Evolutionary conservation across 92 coral and sea anemone species (phyloP).

Genomic region (Siderastrea radians): DNA sequence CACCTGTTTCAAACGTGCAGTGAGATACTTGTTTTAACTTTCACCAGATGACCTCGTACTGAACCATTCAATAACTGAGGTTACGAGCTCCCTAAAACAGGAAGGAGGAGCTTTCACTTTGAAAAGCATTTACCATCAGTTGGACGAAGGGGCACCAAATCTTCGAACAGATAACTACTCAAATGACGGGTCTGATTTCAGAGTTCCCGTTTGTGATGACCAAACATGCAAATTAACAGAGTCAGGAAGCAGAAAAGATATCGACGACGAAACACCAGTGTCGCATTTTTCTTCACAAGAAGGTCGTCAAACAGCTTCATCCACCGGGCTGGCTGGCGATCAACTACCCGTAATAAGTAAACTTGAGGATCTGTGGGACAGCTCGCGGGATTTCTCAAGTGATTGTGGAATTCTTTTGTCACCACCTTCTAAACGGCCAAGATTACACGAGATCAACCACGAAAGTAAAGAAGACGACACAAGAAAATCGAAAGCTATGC

Average conservation of each 20-base stretch:
- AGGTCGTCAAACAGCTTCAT: not conserved
- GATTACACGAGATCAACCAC: not conserved
- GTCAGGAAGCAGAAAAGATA: not conserved
- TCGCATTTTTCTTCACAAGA: not conserved
- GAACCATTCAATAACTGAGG: not conserved
- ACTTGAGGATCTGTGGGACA: not conserved
- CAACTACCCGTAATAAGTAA: not conserved
- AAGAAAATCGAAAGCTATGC: not conserved
- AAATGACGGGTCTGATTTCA: conserved; percentile 4
- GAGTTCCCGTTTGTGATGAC: conserved; percentile 25
- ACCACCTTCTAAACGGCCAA: conserved; percentile 1
- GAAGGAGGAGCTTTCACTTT: not conserved
- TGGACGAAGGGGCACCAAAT: not conserved
- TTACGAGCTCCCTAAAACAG: not conserved
- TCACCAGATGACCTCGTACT: conserved; percentile 25
- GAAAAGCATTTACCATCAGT: conserved; percentile 4
- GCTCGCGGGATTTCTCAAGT: not conserved
- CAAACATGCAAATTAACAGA: conserved; percentile 1
- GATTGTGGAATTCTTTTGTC: conserved; percentile 11
- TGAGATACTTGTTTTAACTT: not conserved
- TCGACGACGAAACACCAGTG: not conserved
- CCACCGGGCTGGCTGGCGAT: not conserved
- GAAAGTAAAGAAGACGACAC: not conserved
- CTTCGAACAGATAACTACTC: not conserved
- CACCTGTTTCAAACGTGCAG: not conserved